phyloP scores from a whole-genome alignment of 2,888 invertebrate genomes.

The Perdita meconis region DNA sequence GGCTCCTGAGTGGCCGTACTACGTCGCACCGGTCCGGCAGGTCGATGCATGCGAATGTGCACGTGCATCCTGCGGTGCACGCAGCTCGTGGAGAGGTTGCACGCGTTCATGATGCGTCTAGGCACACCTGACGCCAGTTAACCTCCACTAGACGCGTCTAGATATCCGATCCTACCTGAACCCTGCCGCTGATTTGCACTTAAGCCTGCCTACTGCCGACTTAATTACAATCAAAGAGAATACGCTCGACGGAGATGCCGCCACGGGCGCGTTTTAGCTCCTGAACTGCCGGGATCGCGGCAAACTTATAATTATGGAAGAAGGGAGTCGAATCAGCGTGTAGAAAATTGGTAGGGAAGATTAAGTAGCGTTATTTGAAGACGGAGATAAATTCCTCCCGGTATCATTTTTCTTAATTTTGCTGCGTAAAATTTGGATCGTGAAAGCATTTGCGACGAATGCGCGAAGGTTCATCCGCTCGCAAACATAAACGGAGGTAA shows the following conservation, averaged over 20 bases:
- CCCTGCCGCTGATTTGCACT: slow-evolving; percentile 27
- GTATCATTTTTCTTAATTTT: too few relatives aligned
- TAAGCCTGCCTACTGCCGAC: slow-evolving; percentile 41
- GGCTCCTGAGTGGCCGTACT: slow-evolving; percentile 46
- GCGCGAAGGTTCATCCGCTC: too few relatives aligned
- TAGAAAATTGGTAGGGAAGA: too few relatives aligned
- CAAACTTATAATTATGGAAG: slow-evolving; percentile 31
- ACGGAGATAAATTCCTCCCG: too few relatives aligned
- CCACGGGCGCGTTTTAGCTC: neutral
- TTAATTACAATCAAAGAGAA: slow-evolving; percentile 64
- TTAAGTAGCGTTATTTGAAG: too few relatives aligned
- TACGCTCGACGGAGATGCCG: slow-evolving; percentile 27
- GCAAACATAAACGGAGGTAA: too few relatives aligned
- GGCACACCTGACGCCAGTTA: slow-evolving; percentile 78
- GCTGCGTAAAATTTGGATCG: too few relatives aligned
- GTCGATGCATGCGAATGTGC: slow-evolving; percentile 60
- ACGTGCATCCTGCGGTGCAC: slow-evolving; percentile 57
- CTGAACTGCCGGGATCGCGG: too few relatives aligned
- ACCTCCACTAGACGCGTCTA: slow-evolving; percentile 73
- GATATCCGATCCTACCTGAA: slow-evolving; percentile 63
- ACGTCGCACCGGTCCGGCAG: slow-evolving; percentile 46
- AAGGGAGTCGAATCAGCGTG: neutral
- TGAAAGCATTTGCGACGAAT: too few relatives aligned
- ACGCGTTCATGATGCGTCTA: slow-evolving; percentile 73
- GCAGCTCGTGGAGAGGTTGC: slow-evolving; percentile 37